Percentiles rank a stretch among this genome's conserved stretches.
Conservation (phyloP, 1,140 invertebrate species). For the Cotesia glomerata region DNA sequence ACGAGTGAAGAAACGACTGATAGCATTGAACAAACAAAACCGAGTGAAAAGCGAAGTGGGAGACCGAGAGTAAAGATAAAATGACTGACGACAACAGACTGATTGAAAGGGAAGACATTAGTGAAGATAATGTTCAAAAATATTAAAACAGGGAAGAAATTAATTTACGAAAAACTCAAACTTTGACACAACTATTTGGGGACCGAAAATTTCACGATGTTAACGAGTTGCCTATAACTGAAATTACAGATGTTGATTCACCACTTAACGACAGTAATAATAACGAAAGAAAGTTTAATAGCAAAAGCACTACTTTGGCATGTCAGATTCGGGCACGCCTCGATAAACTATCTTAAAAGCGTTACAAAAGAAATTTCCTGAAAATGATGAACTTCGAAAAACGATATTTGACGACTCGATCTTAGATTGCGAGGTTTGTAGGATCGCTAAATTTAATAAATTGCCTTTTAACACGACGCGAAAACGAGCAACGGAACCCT, state of each 20-base stretch:
- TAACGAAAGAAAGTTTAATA: not conserved
- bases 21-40: not conserved
- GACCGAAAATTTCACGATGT: constrained; percentile 30
- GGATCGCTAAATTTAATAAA: constrained; percentile 22
- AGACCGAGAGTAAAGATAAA: not conserved
- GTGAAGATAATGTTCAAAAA: constrained; percentile 4
- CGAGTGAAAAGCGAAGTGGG: not conserved
- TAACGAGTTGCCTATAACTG: constrained; percentile 17
- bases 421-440: constrained; percentile 17
- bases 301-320: constrained; percentile 26
- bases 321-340: constrained; percentile 23
- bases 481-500: constrained; percentile 18
- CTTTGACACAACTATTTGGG: constrained; percentile 33
- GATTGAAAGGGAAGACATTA: not conserved
- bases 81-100: not conserved
- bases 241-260: constrained; percentile 22
- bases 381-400: constrained; percentile 8
- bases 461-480: constrained; percentile 15
- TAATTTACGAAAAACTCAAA: constrained; percentile 26
- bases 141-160: constrained; percentile 7
- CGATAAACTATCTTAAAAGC: constrained; percentile 19
- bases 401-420: constrained; percentile 1
- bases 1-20: not conserved
- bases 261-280: constrained; percentile 19
- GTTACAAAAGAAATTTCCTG: constrained; percentile 8